Conservation (phyloP, 92 coral and sea anemone species). For the Porites lobata region DNA sequence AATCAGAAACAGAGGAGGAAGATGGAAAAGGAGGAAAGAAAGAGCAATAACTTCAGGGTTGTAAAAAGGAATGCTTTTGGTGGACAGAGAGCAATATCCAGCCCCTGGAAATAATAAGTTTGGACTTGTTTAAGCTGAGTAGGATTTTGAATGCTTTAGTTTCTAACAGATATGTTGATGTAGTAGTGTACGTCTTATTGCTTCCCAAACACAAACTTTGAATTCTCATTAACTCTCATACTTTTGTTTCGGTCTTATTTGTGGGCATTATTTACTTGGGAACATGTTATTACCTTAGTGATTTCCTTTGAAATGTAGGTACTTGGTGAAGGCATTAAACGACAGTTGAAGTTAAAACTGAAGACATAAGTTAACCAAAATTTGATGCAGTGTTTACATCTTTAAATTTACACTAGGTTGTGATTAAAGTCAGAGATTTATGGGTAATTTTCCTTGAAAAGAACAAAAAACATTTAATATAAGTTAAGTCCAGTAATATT, state of each 20-base stretch:
- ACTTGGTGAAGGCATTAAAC: neutral
- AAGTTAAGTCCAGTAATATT: slow-evolving; percentile 11
- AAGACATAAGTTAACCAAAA: neutral
- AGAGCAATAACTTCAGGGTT: slow-evolving; percentile 48
- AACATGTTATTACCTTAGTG: neutral
- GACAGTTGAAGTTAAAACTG: neutral
- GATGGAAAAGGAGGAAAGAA: slow-evolving; percentile 86
- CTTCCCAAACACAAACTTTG: neutral
- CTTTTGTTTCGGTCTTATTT: too few relatives aligned
- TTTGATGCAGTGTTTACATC: neutral
- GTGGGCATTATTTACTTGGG: too few relatives aligned
- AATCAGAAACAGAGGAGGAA: slow-evolving; percentile 96
- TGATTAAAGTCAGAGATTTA: neutral
- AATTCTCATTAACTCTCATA: neutral
- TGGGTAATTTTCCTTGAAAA: neutral
- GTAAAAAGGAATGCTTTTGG: neutral
- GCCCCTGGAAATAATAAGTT: neutral
- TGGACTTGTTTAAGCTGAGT: slow-evolving; percentile 13
- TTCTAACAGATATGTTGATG: neutral
- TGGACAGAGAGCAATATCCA: slow-evolving; percentile 1
- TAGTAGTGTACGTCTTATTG: neutral
- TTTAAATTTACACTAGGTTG: neutral
- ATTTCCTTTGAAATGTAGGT: neutral
- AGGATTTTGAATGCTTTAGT: neutral
- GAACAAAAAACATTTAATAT: neutral